These are phyloP conservation scores for Cerceris rybyensis DNA, from an alignment of 2,888 invertebrate species.

Conservation along the genomic window DNA sequence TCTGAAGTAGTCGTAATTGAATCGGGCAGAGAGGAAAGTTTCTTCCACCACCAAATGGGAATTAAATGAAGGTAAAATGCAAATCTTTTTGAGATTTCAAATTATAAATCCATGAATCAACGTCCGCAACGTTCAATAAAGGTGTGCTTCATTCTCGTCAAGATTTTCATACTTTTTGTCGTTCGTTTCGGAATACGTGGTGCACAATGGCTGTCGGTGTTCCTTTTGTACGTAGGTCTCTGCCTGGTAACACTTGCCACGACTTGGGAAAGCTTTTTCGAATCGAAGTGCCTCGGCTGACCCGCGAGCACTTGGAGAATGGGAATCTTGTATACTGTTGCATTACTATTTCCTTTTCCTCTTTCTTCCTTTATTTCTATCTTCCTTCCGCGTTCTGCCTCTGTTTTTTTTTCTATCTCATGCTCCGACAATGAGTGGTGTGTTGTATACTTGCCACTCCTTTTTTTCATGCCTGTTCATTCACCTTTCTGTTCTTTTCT, in stretches of 20 bases:
- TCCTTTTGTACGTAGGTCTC: not conserved
- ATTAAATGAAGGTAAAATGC: not conserved
- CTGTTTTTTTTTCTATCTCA: too few relatives aligned
- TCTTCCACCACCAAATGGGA: not conserved
- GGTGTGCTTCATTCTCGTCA: not conserved
- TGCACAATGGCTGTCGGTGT: not conserved
- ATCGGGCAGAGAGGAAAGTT: not conserved
- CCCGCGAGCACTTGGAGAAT: slow-evolving; percentile 17
- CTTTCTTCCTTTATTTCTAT: not conserved
- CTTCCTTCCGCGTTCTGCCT: too few relatives aligned
- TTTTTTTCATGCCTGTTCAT: too few relatives aligned
- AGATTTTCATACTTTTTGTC: slow-evolving; percentile 3
- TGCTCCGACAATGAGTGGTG: too few relatives aligned
- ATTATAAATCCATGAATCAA: slow-evolving; percentile 46
- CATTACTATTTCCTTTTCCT: not conserved
- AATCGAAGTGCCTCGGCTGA: slow-evolving; percentile 29
- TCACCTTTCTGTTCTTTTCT: too few relatives aligned
- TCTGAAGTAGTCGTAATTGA: not conserved
- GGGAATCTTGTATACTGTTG: slow-evolving; percentile 11
- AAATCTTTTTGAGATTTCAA: not conserved
- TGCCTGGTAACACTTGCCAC: not conserved
- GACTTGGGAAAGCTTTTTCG: slow-evolving; percentile 44
- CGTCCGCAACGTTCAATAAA: slow-evolving; percentile 9
- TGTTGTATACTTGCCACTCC: too few relatives aligned
- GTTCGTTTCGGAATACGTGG: not conserved